Evolutionary conservation across 2,113 vertebrate species (phyloP).

Genomic region (Butorides virescens): DNA sequence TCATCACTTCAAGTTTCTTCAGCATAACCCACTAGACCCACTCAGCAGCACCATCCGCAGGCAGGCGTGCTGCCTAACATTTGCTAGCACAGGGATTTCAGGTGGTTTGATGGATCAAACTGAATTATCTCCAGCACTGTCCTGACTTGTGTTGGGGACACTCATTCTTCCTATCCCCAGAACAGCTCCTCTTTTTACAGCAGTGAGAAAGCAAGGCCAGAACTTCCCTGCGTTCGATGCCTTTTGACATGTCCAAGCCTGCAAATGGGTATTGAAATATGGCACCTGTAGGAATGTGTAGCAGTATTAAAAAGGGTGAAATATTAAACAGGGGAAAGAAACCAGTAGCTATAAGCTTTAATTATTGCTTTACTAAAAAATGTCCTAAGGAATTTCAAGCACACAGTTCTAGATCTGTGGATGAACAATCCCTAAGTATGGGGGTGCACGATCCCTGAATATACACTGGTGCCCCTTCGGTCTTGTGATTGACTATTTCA

Average conservation of each 20-base stretch:
- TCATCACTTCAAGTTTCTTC: neutral
- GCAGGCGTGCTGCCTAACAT: neutral
- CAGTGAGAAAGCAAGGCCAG: neutral
- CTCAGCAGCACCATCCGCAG: neutral
- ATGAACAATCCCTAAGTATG: neutral
- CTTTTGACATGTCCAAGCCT: neutral
- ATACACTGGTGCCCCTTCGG: neutral
- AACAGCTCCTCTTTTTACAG: neutral
- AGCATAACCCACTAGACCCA: neutral
- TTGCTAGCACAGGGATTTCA: neutral
- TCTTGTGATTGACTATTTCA: neutral
- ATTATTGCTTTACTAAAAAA: neutral
- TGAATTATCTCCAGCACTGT: neutral
- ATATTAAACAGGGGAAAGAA: neutral
- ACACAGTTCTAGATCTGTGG: neutral
- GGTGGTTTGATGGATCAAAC: neutral
- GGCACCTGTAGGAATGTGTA: neutral
- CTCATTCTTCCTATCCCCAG: neutral
- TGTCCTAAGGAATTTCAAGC: neutral
- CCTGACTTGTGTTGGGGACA: neutral
- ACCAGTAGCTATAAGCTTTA: neutral
- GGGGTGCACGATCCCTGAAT: neutral
- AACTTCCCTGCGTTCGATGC: neutral
- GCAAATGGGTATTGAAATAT: neutral
- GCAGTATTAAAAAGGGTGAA: neutral